phyloP scores from a whole-genome alignment of 2,888 invertebrate genomes.

The Panopea generosa region DNA sequence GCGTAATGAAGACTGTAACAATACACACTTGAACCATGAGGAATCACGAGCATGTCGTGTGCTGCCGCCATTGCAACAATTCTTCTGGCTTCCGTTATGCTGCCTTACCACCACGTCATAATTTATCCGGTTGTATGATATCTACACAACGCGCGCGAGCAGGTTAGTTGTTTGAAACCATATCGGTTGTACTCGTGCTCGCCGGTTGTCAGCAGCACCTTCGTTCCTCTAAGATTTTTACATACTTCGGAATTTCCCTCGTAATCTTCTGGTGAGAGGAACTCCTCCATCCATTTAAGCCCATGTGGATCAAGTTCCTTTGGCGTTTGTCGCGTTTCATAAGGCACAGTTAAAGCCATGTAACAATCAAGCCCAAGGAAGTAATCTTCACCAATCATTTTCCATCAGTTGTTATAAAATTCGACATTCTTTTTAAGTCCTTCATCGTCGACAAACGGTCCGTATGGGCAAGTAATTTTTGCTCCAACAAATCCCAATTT shows the following conservation, averaged over 20 bases:
- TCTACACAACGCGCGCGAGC: conserved; percentile 80
- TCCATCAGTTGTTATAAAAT: conserved; percentile 78
- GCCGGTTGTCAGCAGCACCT: conserved; percentile 80
- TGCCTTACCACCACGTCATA: conserved; percentile 84
- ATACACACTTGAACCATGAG: conserved; percentile 83
- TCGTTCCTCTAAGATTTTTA: conserved; percentile 73
- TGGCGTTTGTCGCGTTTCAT: conserved; percentile 78
- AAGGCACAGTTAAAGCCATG: conserved; percentile 81
- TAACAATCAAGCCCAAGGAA: conserved; percentile 83
- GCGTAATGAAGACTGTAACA: conserved; percentile 83
- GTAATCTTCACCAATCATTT: conserved; percentile 81
- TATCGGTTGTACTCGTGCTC: conserved; percentile 83
- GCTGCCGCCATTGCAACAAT: conserved; percentile 83
- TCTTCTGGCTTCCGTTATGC: conserved; percentile 81
- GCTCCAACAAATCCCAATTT: conserved; percentile 81
- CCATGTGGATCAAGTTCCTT: conserved; percentile 77
- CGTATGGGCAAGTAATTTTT: conserved; percentile 81
- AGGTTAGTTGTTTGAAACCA: conserved; percentile 79
- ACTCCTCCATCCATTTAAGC: conserved; percentile 83
- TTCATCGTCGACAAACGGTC: conserved; percentile 80
- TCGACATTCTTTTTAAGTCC: conserved; percentile 80
- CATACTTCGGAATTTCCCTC: conserved; percentile 77
- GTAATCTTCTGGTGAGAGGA: conserved; percentile 82
- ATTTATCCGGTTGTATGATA: conserved; percentile 83
- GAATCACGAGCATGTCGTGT: conserved; percentile 79